These are phyloP conservation scores for Pantelozetes paolii DNA, from an alignment of 2,888 invertebrate species.

Conservation along the genomic window DNA sequence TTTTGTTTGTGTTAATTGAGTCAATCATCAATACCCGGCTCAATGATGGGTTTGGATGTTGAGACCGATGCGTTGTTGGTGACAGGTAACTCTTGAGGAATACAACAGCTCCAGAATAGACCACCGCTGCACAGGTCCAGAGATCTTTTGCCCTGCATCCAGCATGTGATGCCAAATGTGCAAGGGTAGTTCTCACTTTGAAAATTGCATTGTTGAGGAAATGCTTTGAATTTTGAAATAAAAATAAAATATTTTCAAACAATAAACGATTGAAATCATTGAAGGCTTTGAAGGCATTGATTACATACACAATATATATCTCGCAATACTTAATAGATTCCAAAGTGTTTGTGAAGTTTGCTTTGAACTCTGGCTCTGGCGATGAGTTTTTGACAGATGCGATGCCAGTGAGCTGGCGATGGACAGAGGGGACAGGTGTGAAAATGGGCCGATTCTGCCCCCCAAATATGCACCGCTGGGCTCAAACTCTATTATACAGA, in stretches of 20 bases:
- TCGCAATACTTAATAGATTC: conserved; percentile 46
- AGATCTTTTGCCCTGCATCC: conserved; percentile 78
- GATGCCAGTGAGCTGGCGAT: conserved; percentile 31
- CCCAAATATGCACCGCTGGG: conserved; percentile 10
- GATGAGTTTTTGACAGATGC: neutral
- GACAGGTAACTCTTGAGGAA: conserved; percentile 60
- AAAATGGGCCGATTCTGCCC: neutral
- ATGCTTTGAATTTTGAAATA: too few species aligned
- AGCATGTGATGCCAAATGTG: conserved; percentile 83
- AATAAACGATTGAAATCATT: neutral
- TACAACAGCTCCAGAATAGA: conserved; percentile 90
- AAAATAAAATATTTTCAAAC: neutral
- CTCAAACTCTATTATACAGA: conserved; percentile 38
- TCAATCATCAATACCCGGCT: conserved; percentile 45
- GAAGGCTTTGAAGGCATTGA: neutral
- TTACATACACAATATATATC: conserved; percentile 48
- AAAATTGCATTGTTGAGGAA: conserved; percentile 62
- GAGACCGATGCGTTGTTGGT: neutral
- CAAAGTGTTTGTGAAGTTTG: conserved; percentile 40
- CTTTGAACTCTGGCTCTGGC: conserved; percentile 31
- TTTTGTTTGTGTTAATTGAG: neutral
- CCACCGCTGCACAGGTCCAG: conserved; percentile 85
- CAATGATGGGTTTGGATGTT: conserved; percentile 44
- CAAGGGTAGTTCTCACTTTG: conserved; percentile 81
- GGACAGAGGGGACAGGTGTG: conserved; percentile 19